Conservation (phyloP, 2,888 invertebrate species). For the Girardia tigrina region DNA sequence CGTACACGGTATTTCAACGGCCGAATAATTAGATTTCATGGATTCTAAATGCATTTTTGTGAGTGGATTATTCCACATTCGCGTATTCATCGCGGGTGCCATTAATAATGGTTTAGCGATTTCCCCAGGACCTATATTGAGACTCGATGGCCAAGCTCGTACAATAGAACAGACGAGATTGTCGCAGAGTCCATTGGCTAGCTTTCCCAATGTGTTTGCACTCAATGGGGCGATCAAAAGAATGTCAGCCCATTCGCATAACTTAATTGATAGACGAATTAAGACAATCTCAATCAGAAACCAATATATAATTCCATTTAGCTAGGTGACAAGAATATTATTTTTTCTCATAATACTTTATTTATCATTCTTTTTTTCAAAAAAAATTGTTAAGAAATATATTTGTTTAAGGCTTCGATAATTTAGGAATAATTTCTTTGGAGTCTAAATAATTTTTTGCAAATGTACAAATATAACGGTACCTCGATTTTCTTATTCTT, state of each 20-base stretch:
- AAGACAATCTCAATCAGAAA: no score
- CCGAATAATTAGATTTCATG: conserved; percentile 65
- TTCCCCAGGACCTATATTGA: conserved; percentile 42
- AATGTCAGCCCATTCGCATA: conserved; percentile 84
- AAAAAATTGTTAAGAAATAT: no score
- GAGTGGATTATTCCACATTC: conserved; percentile 86
- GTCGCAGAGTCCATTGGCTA: conserved; percentile 72
- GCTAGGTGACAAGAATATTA: no score
- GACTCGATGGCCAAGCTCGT: conserved; percentile 69
- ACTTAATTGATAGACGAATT: conserved; percentile 75
- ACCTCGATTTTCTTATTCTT: no score
- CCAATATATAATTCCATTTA: no score
- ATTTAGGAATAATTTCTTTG: no score
- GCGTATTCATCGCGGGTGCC: conserved; percentile 96
- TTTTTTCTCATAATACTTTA: no score
- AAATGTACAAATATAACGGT: no score
- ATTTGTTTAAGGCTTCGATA: no score
- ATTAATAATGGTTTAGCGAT: conserved; percentile 63
- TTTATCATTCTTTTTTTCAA: no score
- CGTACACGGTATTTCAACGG: conserved; percentile 68
- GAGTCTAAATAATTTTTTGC: no score
- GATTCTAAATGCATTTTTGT: conserved; percentile 62
- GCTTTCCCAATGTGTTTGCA: conserved; percentile 87
- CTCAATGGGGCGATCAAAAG: conserved; percentile 82
- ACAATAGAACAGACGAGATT: conserved; percentile 77